Percentiles rank a stretch among this genome's conserved stretches.
phyloP scores from a whole-genome alignment of 2,113 vertebrate species.

The Epinephelus fuscoguttatus region DNA sequence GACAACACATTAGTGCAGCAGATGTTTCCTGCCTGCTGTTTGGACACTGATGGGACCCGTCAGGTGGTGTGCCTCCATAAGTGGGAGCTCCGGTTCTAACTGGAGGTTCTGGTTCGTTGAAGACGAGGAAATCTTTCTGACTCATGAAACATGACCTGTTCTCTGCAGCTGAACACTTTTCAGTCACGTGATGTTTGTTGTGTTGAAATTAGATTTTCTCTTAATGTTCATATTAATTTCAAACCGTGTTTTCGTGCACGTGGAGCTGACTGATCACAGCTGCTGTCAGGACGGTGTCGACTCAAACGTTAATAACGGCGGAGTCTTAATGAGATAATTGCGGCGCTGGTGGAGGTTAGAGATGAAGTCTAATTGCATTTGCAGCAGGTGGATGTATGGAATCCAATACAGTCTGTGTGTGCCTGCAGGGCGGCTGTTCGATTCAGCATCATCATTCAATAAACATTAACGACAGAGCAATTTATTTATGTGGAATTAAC shows the following conservation, averaged over 20 bases:
- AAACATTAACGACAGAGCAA: background rate
- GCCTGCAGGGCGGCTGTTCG: background rate
- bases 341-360: conserved; percentile 16
- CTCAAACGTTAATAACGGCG: background rate
- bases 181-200: background rate
- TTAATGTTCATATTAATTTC: background rate
- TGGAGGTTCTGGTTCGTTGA: background rate
- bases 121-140: no score
- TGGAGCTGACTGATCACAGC: background rate
- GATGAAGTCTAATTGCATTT: conserved; percentile 22
- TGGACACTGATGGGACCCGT: background rate
- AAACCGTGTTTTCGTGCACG: no score
- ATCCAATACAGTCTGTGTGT: background rate
- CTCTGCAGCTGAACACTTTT: background rate
- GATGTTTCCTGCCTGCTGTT: background rate
- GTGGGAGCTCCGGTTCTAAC: background rate
- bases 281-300: background rate
- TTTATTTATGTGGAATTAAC: background rate
- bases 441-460: background rate
- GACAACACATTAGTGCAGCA: background rate
- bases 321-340: conserved; percentile 17
- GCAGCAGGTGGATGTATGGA: background rate
- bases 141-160: background rate
- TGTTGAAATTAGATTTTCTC: conserved; percentile 7
- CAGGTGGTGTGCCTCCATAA: background rate